Conservation (phyloP, 1,140 invertebrate genomes). For the Aleiodes sp. region DNA sequence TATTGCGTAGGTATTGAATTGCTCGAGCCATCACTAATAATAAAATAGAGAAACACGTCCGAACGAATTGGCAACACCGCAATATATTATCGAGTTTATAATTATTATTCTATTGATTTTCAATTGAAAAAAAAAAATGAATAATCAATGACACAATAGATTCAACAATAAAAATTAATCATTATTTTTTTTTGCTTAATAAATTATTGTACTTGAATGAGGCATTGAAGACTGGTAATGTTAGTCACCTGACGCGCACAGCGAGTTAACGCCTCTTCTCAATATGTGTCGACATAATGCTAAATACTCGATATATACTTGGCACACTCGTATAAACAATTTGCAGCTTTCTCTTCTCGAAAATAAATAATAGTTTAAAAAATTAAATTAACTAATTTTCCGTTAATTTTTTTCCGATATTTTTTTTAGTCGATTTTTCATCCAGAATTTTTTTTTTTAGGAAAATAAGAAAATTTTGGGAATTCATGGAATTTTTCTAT, state of each 20-base stretch:
- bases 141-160: too few relatives aligned
- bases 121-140: too few relatives aligned
- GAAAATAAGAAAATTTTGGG: too few relatives aligned
- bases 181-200: background rate
- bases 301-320: conserved; percentile 10
- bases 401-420: too few relatives aligned
- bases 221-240: background rate
- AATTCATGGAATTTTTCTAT: too few relatives aligned
- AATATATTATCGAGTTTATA: background rate
- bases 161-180: background rate
- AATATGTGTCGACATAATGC: background rate
- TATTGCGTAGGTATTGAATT: conserved; percentile 40
- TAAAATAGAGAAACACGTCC: conserved; percentile 51
- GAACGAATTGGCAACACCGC: conserved; percentile 24
- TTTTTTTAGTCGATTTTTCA: background rate
- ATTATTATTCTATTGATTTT: background rate
- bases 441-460: background rate
- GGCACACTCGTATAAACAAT: conserved; percentile 1
- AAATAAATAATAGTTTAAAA: too few relatives aligned
- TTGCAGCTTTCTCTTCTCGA: conserved; percentile 18
- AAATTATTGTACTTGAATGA: background rate
- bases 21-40: conserved; percentile 57
- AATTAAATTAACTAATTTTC: too few relatives aligned
- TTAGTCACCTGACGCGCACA: background rate
- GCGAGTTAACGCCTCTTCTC: conserved; percentile 19